Evolutionary conservation across 2,888 invertebrate species (phyloP), one percentile per base, ranked within the genome.

Genomic region (Ramazzottius varieornatus): DNA sequence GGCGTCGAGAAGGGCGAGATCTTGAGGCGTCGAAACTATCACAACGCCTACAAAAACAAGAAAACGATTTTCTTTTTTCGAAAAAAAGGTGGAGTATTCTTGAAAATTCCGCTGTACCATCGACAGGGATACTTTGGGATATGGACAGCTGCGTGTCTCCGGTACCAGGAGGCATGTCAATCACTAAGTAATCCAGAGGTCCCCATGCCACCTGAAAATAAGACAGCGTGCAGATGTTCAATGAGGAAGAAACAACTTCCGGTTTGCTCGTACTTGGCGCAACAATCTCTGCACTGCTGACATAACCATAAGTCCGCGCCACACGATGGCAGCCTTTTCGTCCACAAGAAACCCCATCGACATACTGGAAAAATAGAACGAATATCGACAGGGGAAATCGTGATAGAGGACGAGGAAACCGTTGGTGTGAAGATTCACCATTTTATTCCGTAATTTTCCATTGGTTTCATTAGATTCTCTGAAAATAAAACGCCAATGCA

Each of bases 301-400:
- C 92, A 93, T 94, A 65, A 94, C 92, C 84, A 94, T 87, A 32
- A 92, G 81, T 0, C 94, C 94, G 68, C 94, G 82, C 94, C 94
- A 96, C 33, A 94, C 85, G 13, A 92, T 83, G 0, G 94, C 86
- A 8, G 86, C 82, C 68, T 84, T 84, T 67, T 88, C 83, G n/a
- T 84, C 82, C 1, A 90, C 84, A 32, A 94, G 77, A 73, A 92
- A 84, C 1, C 92, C 93, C 87, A 94, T 92, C 1, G 93, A 94
- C 84, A 94, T 87, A 72, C 88, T 88, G 75, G 33, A 76, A 54
- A 29, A 8, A 13, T 20, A 20, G 13, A 40, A 40, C 40, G 20
- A 20, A 40, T 13, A 40, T n/a, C n/a, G n/a, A n/a, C n/a, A n/a
- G n/a, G 13, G 20, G 13, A 40, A 40, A 40, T 40, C 40, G 20